phyloP scores from a whole-genome alignment of 2,113 vertebrate genomes.

The Ptilonorhynchus violaceus region DNA sequence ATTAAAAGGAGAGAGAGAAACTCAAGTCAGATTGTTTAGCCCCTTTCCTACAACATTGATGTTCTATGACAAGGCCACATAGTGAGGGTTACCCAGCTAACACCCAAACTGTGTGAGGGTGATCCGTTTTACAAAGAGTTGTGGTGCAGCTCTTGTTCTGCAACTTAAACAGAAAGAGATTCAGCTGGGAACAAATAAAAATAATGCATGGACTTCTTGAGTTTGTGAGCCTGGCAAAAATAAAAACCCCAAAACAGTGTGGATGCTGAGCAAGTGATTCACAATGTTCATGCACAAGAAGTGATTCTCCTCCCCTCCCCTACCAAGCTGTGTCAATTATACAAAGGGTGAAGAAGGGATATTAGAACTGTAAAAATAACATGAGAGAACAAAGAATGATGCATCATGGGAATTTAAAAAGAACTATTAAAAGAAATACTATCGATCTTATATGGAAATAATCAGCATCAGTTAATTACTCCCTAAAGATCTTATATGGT shows the following conservation, averaged over 20 bases:
- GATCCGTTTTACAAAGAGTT: neutral
- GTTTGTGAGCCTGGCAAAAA: neutral
- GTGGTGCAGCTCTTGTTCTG: neutral
- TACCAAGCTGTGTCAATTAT: neutral
- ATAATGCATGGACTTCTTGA: neutral
- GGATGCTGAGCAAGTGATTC: neutral
- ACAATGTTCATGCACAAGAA: neutral
- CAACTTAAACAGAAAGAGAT: neutral
- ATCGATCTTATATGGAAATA: neutral
- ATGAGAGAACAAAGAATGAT: neutral
- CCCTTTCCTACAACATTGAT: neutral
- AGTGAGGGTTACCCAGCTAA: constrained; percentile 44
- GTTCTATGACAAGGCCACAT: neutral
- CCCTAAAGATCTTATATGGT: neutral
- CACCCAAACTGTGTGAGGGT: neutral
- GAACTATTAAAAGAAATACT: neutral
- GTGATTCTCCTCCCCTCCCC: neutral
- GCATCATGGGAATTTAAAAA: neutral
- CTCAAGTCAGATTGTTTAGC: neutral
- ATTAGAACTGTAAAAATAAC: neutral
- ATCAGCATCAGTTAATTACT: neutral
- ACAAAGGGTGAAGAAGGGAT: neutral
- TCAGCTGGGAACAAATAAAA: neutral
- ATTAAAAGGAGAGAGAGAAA: neutral
- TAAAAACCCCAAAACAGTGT: neutral